These are phyloP conservation scores for Cololabis saira DNA, from an alignment of 2,113 vertebrate species.

Conservation along the genomic window DNA sequence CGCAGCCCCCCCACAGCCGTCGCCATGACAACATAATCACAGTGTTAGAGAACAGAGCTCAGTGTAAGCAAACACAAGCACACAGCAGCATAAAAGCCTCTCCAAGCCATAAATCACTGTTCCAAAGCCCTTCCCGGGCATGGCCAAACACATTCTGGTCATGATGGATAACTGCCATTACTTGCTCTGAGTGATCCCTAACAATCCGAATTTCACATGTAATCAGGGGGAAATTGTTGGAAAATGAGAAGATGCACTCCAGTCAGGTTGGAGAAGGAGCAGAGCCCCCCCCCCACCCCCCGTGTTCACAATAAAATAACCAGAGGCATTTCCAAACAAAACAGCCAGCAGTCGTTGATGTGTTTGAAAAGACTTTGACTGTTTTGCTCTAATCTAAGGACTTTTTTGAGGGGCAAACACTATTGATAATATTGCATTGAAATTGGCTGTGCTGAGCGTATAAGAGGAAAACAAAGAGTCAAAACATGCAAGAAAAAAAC, in stretches of 20 bases:
- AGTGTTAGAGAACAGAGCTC: slow-evolving; percentile 36
- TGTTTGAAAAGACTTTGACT: slow-evolving; percentile 18
- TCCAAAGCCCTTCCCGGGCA: background rate
- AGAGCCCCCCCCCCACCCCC: no score
- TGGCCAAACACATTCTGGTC: slow-evolving; percentile 18
- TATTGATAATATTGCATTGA: slow-evolving; percentile 3
- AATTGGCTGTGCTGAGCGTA: background rate
- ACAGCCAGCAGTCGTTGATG: slow-evolving; percentile 35
- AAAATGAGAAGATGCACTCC: slow-evolving; percentile 41
- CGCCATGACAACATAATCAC: slow-evolving; percentile 64
- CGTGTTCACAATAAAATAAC: slow-evolving; percentile 47
- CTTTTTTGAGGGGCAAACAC: no score
- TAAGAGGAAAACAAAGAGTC: slow-evolving; percentile 8
- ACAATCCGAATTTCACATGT: slow-evolving; percentile 44
- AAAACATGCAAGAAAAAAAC: slow-evolving; percentile 7
- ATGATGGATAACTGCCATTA: slow-evolving; percentile 1
- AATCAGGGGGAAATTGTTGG: slow-evolving; percentile 19
- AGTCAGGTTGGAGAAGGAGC: slow-evolving; percentile 32
- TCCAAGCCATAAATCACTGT: slow-evolving; percentile 24
- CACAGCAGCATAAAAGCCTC: slow-evolving; percentile 16
- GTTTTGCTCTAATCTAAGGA: no score
- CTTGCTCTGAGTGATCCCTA: slow-evolving; percentile 17
- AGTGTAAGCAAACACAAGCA: slow-evolving; percentile 16
- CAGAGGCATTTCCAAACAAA: slow-evolving; percentile 36
- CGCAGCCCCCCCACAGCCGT: slow-evolving; percentile 67